Percentiles rank a stretch among this genome's conserved stretches.
Conservation (phyloP, 1,140 invertebrate species). For the Aphis craccivora region DNA sequence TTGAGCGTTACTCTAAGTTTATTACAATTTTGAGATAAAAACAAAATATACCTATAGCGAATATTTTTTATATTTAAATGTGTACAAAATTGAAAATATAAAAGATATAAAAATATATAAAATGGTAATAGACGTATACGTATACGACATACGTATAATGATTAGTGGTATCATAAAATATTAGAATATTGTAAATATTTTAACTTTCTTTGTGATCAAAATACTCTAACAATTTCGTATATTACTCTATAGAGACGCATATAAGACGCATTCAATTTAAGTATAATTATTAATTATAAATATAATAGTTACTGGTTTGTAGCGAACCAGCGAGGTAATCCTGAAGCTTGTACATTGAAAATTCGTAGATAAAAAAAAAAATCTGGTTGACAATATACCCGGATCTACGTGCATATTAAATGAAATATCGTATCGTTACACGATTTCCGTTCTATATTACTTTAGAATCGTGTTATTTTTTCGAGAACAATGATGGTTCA, state of each 20-base stretch:
- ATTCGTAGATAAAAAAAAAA: neutral
- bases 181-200: neutral
- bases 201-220: neutral
- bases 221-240: neutral
- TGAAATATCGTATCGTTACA: neutral
- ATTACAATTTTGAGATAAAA: too few relatives aligned
- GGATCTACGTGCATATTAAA: slow-evolving; percentile 42
- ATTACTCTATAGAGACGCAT: too few relatives aligned
- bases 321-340: neutral
- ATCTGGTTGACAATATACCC: slow-evolving; percentile 7
- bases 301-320: neutral
- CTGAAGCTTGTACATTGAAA: neutral
- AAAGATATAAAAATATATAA: neutral
- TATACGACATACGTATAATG: neutral
- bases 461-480: slow-evolving; percentile 3
- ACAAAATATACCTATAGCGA: too few relatives aligned
- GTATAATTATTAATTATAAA: neutral
- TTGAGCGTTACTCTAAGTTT: too few relatives aligned
- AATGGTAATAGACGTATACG: neutral
- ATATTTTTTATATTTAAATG: too few relatives aligned
- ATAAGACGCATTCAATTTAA: neutral
- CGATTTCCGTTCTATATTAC: slow-evolving; percentile 36
- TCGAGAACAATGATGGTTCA: neutral
- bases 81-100: too few relatives aligned
- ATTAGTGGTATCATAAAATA: neutral